Evolutionary conservation across 1,140 invertebrate species (phyloP).

Genomic region (Trinorchestia longiramus): DNA sequence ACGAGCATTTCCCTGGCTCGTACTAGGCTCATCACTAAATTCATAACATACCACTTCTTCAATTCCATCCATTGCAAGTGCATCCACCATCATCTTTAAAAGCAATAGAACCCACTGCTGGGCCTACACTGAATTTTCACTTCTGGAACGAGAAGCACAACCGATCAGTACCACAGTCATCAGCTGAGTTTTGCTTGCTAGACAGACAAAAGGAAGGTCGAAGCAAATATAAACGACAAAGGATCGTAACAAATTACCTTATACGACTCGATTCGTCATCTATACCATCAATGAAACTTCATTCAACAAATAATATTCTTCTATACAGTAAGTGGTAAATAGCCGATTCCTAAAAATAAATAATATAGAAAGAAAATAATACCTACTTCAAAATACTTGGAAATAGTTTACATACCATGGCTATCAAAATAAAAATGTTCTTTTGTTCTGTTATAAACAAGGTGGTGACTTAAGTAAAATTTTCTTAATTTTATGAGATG

Average conservation of each 20-base stretch:
- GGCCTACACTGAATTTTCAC: background rate
- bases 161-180: background rate
- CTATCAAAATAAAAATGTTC: too few relatives aligned
- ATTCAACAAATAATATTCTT: background rate
- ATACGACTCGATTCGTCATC: background rate
- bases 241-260: background rate
- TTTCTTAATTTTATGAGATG: too few relatives aligned
- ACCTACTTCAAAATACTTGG: too few relatives aligned
- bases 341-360: background rate
- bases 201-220: slow-evolving; percentile 29
- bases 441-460: too few relatives aligned
- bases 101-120: background rate
- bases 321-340: too few relatives aligned
- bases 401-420: too few relatives aligned
- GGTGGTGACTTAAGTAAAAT: too few relatives aligned
- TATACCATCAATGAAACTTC: background rate
- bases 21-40: slow-evolving; percentile 47
- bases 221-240: background rate
- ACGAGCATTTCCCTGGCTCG: slow-evolving; percentile 4
- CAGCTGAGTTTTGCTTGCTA: slow-evolving; percentile 19
- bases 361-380: background rate
- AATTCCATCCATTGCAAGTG: background rate
- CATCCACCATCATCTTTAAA: background rate
- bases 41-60: slow-evolving; percentile 42
- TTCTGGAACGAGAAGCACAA: background rate